Evolutionary conservation across 2,113 vertebrate genomes (phyloP).

Genomic region (Podilymbus podiceps): DNA sequence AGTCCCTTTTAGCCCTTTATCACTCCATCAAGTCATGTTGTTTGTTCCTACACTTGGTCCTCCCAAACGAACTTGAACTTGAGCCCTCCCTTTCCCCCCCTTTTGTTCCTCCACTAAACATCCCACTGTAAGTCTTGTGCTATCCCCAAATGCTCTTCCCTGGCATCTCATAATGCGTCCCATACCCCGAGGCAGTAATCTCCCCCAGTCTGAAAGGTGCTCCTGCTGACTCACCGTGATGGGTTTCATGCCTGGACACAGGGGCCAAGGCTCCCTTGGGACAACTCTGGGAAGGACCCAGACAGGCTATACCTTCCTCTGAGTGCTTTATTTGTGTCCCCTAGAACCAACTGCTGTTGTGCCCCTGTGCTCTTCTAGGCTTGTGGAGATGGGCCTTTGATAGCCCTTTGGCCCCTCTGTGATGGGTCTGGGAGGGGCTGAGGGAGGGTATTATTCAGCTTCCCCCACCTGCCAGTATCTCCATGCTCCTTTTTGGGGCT

Average conservation of each 20-base stretch:
- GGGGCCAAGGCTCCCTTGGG: neutral
- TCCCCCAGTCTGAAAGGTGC: rapidly evolving
- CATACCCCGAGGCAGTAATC: neutral
- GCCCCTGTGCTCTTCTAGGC: neutral
- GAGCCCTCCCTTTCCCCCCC: neutral
- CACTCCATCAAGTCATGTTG: neutral
- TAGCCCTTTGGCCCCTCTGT: neutral
- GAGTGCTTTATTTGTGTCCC: neutral
- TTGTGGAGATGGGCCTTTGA: neutral
- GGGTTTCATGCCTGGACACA: neutral
- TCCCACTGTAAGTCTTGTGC: neutral
- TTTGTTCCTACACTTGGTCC: neutral
- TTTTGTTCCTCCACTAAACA: neutral
- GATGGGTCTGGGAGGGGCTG: neutral
- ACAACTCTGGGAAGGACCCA: neutral
- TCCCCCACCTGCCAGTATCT: neutral
- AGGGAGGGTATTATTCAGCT: neutral
- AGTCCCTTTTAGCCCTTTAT: neutral
- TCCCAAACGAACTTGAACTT: neutral
- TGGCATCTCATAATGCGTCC: neutral
- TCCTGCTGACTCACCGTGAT: neutral
- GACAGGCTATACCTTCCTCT: neutral
- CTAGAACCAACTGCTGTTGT: neutral
- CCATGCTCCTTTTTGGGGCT: neutral
- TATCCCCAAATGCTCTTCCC: neutral